A percentile compares a stretch with the other conserved stretches of the same genome.
phyloP scores from a whole-genome alignment of 2,797 vertebrate species.

The Hylomyscus alleni region DNA sequence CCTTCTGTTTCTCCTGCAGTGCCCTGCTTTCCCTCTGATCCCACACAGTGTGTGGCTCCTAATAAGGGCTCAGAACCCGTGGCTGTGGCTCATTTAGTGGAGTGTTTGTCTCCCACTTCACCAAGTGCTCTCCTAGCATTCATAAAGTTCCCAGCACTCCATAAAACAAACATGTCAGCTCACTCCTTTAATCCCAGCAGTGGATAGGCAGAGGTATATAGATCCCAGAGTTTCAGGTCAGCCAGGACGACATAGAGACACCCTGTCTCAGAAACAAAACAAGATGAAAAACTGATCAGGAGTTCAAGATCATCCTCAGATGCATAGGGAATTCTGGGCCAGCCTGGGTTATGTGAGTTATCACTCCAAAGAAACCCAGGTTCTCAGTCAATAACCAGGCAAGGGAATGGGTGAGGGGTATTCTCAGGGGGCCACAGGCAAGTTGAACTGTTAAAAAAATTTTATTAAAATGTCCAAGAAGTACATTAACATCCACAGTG shows the following conservation, averaged over 20 bases:
- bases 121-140: background rate
- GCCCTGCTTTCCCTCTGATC: background rate
- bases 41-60: background rate
- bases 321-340: background rate
- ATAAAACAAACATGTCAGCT: background rate
- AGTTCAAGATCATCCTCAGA: background rate
- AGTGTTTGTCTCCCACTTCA: background rate
- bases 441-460: slow-evolving; percentile 89
- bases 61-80: background rate
- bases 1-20: background rate
- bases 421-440: background rate
- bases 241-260: background rate
- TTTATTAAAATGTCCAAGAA: slow-evolving; percentile 92
- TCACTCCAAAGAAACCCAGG: background rate
- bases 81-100: background rate
- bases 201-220: background rate
- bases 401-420: background rate
- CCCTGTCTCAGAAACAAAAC: background rate
- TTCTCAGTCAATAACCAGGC: background rate
- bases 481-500: slow-evolving; percentile 89
- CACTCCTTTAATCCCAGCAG: no score
- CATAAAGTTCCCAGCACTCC: background rate
- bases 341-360: background rate
- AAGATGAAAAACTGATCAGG: background rate
- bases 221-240: background rate